Evolutionary conservation across 2,888 invertebrate species (phyloP).

Genomic region (Hyposoter didymator): DNA sequence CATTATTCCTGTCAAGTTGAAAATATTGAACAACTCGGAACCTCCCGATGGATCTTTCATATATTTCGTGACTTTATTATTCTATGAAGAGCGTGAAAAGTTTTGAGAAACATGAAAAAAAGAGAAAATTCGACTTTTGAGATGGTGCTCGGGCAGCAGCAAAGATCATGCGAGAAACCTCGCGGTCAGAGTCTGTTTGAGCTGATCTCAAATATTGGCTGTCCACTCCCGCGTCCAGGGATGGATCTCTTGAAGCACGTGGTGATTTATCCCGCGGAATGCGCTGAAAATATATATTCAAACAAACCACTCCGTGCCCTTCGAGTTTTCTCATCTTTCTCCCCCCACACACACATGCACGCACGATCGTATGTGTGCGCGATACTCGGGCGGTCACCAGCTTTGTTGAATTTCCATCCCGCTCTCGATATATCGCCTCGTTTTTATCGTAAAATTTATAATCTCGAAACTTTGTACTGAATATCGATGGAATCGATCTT

Average conservation of each 20-base stretch:
- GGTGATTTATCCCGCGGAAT: constrained; percentile 73
- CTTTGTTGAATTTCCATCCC: constrained; percentile 59
- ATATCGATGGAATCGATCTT: constrained; percentile 28
- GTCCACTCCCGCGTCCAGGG: constrained; percentile 74
- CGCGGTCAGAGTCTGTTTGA: constrained; percentile 52
- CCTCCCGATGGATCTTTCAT: not conserved
- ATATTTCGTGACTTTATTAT: not conserved
- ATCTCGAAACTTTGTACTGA: constrained; percentile 42
- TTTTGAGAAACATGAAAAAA: not conserved
- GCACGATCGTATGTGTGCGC: constrained; percentile 26
- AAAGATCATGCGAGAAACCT: constrained; percentile 15
- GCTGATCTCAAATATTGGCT: constrained; percentile 77
- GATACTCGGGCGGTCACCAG: constrained; percentile 57
- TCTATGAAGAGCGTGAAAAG: not conserved
- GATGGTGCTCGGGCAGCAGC: not conserved
- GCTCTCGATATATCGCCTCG: constrained; percentile 17
- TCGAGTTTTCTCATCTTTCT: constrained; percentile 59
- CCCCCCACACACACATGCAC: constrained; percentile 8
- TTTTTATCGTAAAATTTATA: not conserved
- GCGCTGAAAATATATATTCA: constrained; percentile 80
- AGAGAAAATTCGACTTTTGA: not conserved
- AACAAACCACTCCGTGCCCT: constrained; percentile 72
- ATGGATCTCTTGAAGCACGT: constrained; percentile 66
- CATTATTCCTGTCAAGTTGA: not conserved
- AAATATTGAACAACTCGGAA: not conserved